Base-by-base conservation (phyloP, 2,888 invertebrate genomes). In the Pasiphila rectangulata region DNA sequence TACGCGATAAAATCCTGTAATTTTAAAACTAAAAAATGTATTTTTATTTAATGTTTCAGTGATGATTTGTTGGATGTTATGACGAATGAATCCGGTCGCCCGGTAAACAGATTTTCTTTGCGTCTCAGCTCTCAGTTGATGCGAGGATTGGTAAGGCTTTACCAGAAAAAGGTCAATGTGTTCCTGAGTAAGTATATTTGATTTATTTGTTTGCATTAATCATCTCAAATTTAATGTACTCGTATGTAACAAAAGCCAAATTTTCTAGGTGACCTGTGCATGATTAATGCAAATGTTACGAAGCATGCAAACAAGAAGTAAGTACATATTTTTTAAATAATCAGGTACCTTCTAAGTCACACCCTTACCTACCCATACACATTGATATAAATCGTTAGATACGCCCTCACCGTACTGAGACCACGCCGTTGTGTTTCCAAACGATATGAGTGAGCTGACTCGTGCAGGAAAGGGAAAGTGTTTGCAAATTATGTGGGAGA, bases 121-220 rank as follows among this genome's bases (percentile, higher is more conserved):
- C 77, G 87, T 0, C 67, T 87, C 17, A 86, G 84, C 56, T 86
- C 86, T 9, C 84, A 85, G 49, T 65, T 87, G 10, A 62, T 86
- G 62, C 68, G 83, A 9, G 87, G 87, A 0, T 62, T 87, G 36
- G 82, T 75, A 1, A 70, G 83, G 48, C 61, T 87, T 13, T 86
- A 86, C 50, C 78, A 83, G 46, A 73, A 67, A 51, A 84, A 87
- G 71, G 81, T 72, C 10, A 65, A 69, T 1, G 54, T 76, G 7
- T 72, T 79, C 17, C 46, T 84, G 47, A 69, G 87, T 85, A 65
- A 64, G 74, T 61, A n/a, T n/a, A n/a, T n/a, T n/a, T n/a, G n/a
- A n/a, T n/a, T n/a, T n/a, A n/a, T n/a, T n/a, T n/a, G n/a, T n/a
- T n/a, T n/a, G n/a, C n/a, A n/a, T n/a, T n/a, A n/a, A n/a, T n/a